Evolutionary conservation across 2,113 vertebrate genomes (phyloP), one percentile per base, ranked within the genome.

Genomic region (Ellobius talpinus): DNA sequence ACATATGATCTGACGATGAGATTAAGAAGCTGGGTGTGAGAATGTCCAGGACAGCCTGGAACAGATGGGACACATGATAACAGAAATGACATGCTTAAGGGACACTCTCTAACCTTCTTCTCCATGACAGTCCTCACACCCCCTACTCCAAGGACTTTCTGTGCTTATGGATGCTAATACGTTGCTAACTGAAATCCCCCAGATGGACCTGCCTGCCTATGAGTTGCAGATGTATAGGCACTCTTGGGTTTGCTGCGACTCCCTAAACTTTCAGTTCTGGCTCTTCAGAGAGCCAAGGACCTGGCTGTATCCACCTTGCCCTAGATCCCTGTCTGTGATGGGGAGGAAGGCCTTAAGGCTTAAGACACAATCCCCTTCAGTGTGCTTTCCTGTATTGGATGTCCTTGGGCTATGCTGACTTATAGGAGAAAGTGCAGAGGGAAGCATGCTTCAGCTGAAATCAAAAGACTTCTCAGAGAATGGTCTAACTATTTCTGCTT

Each of bases 151-250:
- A 36, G 68, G 21, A 52, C 33, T 78, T 73, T 85, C 45, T 68
- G 45, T 93, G 88, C 45, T 91, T 96, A 82, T 73, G 17, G 13
- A 93, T 95, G 94, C 47, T 89, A 94, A 68, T 66, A 58, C 36
- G 12, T 84, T 39, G 39, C 31, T 82, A 82, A 77, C 52, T 73
- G 77, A 95, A 87, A 84, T 12, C 42, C 26, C 16, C 73, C 12
- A 21, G 63, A 26, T 36, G 17, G 52, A 68, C 26, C 29, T 58
- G 23, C 47, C 36, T 96, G 93, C 68, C 63, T 79, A 21, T 87
- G 47, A 92, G 55, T 21, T 87, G 47, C 17, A 92, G 76, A 90
- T 81, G 55, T 52, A 52, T 45, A 73, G 78, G 81, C 21, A 12
- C 36, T 66, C 66, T 23, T 26, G 50, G 33, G 10, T 65, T 73